Evolutionary conservation across 2,113 vertebrate genomes (phyloP).

Genomic region (Indicator indicator): DNA sequence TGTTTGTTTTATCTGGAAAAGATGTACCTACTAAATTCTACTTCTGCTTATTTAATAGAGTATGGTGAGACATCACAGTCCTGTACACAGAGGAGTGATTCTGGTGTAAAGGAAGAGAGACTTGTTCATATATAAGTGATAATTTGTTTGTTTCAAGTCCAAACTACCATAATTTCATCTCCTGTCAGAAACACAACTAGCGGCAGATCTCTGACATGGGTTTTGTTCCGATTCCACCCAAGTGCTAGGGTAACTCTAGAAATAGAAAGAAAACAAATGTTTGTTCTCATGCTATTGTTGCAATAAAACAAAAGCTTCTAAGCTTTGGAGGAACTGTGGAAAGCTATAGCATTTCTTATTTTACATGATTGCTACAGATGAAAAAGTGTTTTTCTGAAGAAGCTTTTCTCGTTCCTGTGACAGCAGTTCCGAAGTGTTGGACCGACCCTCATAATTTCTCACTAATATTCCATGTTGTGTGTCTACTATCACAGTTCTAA

Average conservation of each 20-base stretch:
- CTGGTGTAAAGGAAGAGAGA: not conserved
- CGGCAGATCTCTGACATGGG: not conserved
- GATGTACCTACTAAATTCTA: not conserved
- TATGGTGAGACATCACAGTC: not conserved
- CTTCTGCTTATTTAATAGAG: not conserved
- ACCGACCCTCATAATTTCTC: not conserved
- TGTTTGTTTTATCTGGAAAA: not conserved
- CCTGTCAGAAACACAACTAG: not conserved
- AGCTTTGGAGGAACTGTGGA: not conserved
- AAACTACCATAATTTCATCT: not conserved
- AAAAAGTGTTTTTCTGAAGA: not conserved
- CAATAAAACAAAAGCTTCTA: conserved; percentile 8
- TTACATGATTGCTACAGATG: not conserved
- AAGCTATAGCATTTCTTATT: not conserved
- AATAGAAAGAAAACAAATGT: not conserved
- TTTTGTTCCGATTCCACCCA: not conserved
- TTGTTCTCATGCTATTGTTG: not conserved
- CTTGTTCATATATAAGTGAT: not conserved
- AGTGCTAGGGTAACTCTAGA: not conserved
- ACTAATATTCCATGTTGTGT: not conserved
- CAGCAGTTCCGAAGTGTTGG: not conserved
- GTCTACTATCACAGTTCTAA: not conserved
- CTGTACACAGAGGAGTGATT: not conserved
- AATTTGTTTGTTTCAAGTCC: not conserved
- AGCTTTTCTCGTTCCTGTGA: not conserved